phyloP scores from a whole-genome alignment of 2,113 vertebrate genomes.

The Oplegnathus fasciatus region DNA sequence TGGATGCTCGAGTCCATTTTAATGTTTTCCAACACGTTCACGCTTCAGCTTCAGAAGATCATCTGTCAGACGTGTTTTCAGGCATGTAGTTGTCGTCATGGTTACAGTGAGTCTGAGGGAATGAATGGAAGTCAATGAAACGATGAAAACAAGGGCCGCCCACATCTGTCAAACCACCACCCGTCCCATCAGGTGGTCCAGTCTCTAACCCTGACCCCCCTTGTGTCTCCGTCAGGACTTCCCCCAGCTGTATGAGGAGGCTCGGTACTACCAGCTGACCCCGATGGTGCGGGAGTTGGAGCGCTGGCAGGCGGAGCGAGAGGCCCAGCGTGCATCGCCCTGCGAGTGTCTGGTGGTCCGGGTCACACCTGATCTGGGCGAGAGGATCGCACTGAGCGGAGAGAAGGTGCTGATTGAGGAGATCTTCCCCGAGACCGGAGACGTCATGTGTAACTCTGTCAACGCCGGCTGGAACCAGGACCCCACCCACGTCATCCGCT shows the following conservation, averaged over 20 bases:
- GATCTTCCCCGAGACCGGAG: constrained; percentile 93
- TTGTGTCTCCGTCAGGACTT: constrained; percentile 86
- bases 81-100: background rate
- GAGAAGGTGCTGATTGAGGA: constrained; percentile 95
- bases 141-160: too few relatives aligned
- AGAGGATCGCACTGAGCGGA: constrained; percentile 91
- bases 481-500: constrained; percentile 94
- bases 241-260: constrained; percentile 93
- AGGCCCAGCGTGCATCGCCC: constrained; percentile 86
- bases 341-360: constrained; percentile 93
- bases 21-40: too few relatives aligned
- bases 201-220: background rate
- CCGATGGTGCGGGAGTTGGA: constrained; percentile 95
- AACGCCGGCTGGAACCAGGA: constrained; percentile 96
- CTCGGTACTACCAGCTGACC: constrained; percentile 93
- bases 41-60: too few relatives aligned
- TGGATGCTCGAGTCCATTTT: too few relatives aligned
- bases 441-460: constrained; percentile 95
- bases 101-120: too few relatives aligned
- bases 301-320: constrained; percentile 92
- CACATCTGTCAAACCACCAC: too few relatives aligned
- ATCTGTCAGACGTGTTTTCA: too few relatives aligned
- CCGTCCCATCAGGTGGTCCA: too few relatives aligned
- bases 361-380: constrained; percentile 92
- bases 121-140: too few relatives aligned